A percentile compares a stretch with the other conserved stretches of the same genome.
phyloP scores from a whole-genome alignment of 1,140 invertebrate species.

The Cyclina sinensis region DNA sequence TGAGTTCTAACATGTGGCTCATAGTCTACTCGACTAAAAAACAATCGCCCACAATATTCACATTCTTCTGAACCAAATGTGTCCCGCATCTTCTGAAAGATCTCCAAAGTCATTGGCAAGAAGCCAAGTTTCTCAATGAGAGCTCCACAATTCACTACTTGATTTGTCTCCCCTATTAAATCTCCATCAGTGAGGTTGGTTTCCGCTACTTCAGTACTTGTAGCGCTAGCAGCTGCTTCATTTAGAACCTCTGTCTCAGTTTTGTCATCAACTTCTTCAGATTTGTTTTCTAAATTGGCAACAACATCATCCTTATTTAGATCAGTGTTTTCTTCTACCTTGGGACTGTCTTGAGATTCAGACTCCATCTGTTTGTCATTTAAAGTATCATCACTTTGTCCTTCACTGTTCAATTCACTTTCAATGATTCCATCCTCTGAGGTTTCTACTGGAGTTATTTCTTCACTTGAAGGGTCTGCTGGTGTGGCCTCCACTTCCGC shows the following conservation, averaged over 20 bases:
- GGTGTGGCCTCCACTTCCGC: neutral
- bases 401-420: neutral
- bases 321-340: neutral
- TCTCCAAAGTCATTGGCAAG: slow-evolving; percentile 80
- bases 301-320: neutral
- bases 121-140: slow-evolving; percentile 82
- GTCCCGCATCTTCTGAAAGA: slow-evolving; percentile 85
- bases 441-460: neutral
- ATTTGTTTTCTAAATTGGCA: slow-evolving; percentile 22
- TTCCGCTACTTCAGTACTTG: slow-evolving; percentile 40
- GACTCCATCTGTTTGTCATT: neutral
- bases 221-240: slow-evolving; percentile 36
- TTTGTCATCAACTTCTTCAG: slow-evolving; percentile 3
- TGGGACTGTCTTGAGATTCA: neutral
- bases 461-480: neutral
- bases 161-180: neutral
- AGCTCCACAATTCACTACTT: neutral
- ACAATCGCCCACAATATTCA: slow-evolving; percentile 85
- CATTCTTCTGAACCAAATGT: slow-evolving; percentile 86
- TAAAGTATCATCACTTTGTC: neutral
- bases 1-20: slow-evolving; percentile 84
- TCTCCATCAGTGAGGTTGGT: slow-evolving; percentile 61
- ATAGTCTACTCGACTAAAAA: slow-evolving; percentile 83
- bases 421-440: neutral
- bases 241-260: neutral